Evolutionary conservation across 23 tunicate genomes (phyloP).

Genomic region (Styela clava): DNA sequence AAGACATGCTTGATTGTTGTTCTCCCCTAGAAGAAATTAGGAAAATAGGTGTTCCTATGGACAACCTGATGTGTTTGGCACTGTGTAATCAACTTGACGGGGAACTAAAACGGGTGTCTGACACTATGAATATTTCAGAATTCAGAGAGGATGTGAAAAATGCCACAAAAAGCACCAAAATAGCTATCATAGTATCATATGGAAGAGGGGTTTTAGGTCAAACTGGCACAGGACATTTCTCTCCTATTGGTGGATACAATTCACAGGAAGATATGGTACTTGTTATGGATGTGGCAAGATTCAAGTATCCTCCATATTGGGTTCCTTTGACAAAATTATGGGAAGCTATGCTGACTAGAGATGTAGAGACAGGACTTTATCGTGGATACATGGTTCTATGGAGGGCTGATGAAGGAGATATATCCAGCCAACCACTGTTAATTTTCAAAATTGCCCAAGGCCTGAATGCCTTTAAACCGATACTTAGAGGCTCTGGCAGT

Average conservation of each 20-base stretch:
- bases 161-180: slow-evolving; percentile 8
- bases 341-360: slow-evolving; percentile 36
- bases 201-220: slow-evolving; percentile 52
- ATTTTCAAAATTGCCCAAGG: slow-evolving; percentile 44
- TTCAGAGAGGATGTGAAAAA: slow-evolving; percentile 51
- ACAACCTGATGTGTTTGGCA: slow-evolving; percentile 62
- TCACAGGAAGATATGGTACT: slow-evolving; percentile 46
- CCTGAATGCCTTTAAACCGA: slow-evolving; percentile 34
- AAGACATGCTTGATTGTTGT: slow-evolving; percentile 81
- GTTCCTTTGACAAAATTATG: slow-evolving; percentile 35
- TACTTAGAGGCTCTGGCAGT: slow-evolving; percentile 15
- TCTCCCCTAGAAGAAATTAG: slow-evolving; percentile 42
- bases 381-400: slow-evolving; percentile 57
- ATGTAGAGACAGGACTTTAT: slow-evolving; percentile 31
- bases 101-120: slow-evolving; percentile 23
- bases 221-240: slow-evolving; percentile 70
- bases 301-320: slow-evolving; percentile 80
- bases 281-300: slow-evolving; percentile 65
- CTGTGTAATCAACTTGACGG: slow-evolving; percentile 65
- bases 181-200: slow-evolving; percentile 48
- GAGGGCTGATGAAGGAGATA: slow-evolving; percentile 1
- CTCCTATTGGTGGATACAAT: slow-evolving; percentile 75
- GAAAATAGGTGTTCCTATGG: slow-evolving; percentile 33
- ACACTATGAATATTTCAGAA: slow-evolving; percentile 1
- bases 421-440: slow-evolving; percentile 52